Evolutionary conservation across 2,888 invertebrate species (phyloP).

Genomic region (Calliphora vomitoria): DNA sequence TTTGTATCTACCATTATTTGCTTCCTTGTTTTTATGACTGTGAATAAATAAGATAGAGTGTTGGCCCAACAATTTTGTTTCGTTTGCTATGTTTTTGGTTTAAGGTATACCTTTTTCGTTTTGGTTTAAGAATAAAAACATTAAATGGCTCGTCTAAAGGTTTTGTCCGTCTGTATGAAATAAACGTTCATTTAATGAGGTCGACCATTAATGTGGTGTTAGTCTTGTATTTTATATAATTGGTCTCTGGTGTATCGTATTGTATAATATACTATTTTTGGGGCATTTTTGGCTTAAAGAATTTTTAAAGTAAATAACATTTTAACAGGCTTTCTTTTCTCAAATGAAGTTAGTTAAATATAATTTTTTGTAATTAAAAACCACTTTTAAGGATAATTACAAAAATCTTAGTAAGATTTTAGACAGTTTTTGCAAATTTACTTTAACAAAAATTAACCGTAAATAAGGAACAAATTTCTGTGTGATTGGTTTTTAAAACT

Average conservation of each 20-base stretch:
- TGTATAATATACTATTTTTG: constrained; percentile 6
- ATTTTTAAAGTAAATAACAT: constrained; percentile 1
- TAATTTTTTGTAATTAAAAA: constrained; percentile 3
- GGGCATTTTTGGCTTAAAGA: constrained; percentile 18
- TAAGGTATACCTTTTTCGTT: constrained; percentile 3
- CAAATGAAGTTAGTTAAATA: no score
- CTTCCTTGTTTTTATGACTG: constrained; percentile 22
- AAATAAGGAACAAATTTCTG: background rate
- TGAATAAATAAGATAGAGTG: background rate
- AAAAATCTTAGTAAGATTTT: background rate
- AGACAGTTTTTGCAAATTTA: no score
- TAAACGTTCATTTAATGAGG: constrained; percentile 66
- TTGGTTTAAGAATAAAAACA: constrained; percentile 19
- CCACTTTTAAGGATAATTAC: background rate
- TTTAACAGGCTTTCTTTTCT: no score
- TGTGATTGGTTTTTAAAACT: background rate
- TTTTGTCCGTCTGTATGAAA: constrained; percentile 21
- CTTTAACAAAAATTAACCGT: no score
- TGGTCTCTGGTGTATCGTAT: constrained; percentile 62
- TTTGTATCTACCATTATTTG: background rate
- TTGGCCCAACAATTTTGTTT: constrained; percentile 15
- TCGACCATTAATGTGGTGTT: constrained; percentile 68
- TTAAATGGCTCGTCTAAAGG: constrained; percentile 26
- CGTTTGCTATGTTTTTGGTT: background rate
- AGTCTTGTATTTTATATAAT: constrained; percentile 60